Evolutionary conservation across 1,140 invertebrate genomes (phyloP).

Genomic region (Ganaspis sp.): DNA sequence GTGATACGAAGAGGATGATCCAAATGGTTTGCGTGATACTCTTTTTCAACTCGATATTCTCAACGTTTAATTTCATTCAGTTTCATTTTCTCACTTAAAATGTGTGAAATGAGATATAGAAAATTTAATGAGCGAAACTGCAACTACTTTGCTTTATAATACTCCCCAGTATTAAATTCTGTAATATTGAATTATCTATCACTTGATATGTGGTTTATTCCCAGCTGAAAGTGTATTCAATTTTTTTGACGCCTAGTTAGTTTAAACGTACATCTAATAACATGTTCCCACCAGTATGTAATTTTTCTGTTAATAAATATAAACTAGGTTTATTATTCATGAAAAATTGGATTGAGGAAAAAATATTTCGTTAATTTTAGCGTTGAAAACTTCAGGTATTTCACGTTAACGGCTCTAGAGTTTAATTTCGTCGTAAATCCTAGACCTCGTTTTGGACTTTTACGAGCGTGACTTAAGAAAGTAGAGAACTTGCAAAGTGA

Average conservation of each 20-base stretch:
- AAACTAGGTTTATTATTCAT: background rate
- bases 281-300: too few species aligned
- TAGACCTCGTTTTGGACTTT: constrained; percentile 63
- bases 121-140: background rate
- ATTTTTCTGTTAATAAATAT: too few species aligned
- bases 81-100: background rate
- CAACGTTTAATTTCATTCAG: constrained; percentile 49
- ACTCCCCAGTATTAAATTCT: too few species aligned
- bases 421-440: constrained; percentile 68
- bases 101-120: background rate
- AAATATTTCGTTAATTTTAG: background rate
- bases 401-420: constrained; percentile 63
- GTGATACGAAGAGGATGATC: constrained; percentile 46
- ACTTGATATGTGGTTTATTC: too few species aligned
- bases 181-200: too few species aligned
- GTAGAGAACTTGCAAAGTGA: constrained; percentile 53
- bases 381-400: constrained; percentile 63
- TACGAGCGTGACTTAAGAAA: constrained; percentile 58
- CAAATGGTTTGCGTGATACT: constrained; percentile 49
- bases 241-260: too few species aligned
- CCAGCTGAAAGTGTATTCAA: too few species aligned
- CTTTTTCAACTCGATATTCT: constrained; percentile 55
- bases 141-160: background rate
- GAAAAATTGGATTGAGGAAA: background rate
- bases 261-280: too few species aligned